Evolutionary conservation across 2,888 invertebrate species (phyloP).

Genomic region (Oeneis ivallda): DNA sequence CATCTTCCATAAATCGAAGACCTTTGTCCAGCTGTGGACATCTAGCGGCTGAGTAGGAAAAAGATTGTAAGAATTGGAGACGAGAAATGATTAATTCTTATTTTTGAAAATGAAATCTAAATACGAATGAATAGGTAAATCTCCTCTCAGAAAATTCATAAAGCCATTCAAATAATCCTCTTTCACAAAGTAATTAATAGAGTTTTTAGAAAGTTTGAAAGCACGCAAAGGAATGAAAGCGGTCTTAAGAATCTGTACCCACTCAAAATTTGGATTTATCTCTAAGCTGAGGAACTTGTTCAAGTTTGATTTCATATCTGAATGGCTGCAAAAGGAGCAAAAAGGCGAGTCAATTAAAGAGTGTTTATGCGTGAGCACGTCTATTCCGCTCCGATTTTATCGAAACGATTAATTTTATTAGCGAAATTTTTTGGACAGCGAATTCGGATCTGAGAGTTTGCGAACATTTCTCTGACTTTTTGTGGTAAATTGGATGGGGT

Average conservation of each 20-base stretch:
- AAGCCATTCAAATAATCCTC: conserved; percentile 28
- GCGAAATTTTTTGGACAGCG: conserved; percentile 77
- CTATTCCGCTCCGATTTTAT: conserved; percentile 77
- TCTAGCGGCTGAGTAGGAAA: neutral
- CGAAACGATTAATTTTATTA: conserved; percentile 81
- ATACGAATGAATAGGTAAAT: conserved; percentile 24
- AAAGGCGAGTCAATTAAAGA: conserved; percentile 78
- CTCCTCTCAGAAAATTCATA: conserved; percentile 16
- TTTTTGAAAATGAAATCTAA: conserved; percentile 7
- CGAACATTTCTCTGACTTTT: neutral
- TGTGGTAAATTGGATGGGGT: too few species aligned
- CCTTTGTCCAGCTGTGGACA: too few species aligned
- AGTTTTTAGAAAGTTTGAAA: conserved; percentile 33
- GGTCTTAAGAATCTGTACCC: conserved; percentile 29
- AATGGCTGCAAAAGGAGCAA: conserved; percentile 66
- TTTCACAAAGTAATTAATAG: conserved; percentile 32
- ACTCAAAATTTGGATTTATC: conserved; percentile 31
- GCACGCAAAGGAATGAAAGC: conserved; percentile 30
- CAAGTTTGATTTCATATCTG: conserved; percentile 71
- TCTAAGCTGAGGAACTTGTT: conserved; percentile 47
- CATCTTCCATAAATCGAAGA: too few species aligned
- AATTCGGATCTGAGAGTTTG: conserved; percentile 68
- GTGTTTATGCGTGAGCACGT: conserved; percentile 77
- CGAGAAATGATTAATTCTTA: neutral
- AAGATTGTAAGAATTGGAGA: neutral